Evolutionary conservation across 2,113 vertebrate species (phyloP).

Genomic region (Parotia lawesii): DNA sequence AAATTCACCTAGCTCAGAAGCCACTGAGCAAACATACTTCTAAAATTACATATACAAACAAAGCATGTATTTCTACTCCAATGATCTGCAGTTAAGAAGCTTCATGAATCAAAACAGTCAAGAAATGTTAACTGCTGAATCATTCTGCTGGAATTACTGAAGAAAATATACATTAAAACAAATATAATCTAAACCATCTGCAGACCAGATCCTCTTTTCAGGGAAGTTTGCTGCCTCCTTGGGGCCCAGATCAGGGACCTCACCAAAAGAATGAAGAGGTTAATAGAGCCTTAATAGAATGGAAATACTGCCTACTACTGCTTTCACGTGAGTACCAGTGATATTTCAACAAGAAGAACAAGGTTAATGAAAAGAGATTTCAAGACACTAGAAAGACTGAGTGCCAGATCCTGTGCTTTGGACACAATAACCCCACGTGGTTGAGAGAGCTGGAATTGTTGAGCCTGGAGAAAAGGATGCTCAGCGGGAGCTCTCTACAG

Average conservation of each 20-base stretch:
- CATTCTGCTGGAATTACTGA: not conserved
- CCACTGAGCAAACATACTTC: not conserved
- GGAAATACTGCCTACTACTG: not conserved
- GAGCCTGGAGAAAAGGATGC: not conserved
- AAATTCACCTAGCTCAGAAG: not conserved
- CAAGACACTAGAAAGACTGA: not conserved
- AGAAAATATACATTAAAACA: not conserved
- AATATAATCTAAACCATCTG: not conserved
- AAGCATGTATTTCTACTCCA: not conserved
- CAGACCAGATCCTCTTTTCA: not conserved
- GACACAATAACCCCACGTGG: not conserved
- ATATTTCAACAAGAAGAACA: not conserved
- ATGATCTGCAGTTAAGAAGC: not conserved
- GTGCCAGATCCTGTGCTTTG: not conserved
- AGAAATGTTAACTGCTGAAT: not conserved
- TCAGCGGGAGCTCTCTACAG: not conserved
- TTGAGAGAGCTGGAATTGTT: not conserved
- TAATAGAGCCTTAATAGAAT: not conserved
- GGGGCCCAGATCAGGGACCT: not conserved
- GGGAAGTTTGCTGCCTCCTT: not conserved
- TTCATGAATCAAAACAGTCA: not conserved
- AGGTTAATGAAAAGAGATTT: not conserved
- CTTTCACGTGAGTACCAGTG: not conserved
- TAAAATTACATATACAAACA: not conserved
- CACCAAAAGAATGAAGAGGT: not conserved